Evolutionary conservation across 2,888 invertebrate genomes (phyloP).

Genomic region (Dynastes maya): DNA sequence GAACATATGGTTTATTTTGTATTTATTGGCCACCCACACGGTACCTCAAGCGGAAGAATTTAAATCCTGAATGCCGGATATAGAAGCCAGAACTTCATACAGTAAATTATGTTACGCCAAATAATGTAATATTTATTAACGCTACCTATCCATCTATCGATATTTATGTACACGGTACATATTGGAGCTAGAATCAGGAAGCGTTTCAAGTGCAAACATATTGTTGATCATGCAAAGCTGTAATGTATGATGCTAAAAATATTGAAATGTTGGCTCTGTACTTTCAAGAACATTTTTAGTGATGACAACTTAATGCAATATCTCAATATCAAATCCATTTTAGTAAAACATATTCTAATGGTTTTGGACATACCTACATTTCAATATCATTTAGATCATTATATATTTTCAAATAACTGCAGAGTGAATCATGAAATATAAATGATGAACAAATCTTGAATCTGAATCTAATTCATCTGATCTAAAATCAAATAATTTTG

Average conservation of each 20-base stretch:
- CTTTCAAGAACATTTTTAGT: no score
- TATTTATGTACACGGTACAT: background rate
- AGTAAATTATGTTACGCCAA: slow-evolving; percentile 20
- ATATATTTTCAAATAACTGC: no score
- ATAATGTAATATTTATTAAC: slow-evolving; percentile 12
- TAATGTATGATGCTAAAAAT: background rate
- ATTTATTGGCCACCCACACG: slow-evolving; percentile 41
- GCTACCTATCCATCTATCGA: background rate
- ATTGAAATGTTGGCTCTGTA: background rate
- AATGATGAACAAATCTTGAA: no score
- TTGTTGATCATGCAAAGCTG: background rate
- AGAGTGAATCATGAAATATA: no score
- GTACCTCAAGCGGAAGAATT: slow-evolving; percentile 7
- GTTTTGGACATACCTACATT: no score
- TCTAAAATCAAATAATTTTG: no score
- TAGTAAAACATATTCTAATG: no score
- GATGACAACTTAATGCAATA: no score
- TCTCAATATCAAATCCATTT: no score
- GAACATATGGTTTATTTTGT: slow-evolving; percentile 39
- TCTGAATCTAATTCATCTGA: no score
- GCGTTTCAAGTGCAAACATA: background rate
- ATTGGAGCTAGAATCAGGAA: background rate
- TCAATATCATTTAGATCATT: no score
- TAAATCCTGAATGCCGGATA: slow-evolving; percentile 24
- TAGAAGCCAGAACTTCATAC: slow-evolving; percentile 21